Evolutionary conservation across 2,888 invertebrate genomes (phyloP).

Genomic region (Cactoblastis cactorum): DNA sequence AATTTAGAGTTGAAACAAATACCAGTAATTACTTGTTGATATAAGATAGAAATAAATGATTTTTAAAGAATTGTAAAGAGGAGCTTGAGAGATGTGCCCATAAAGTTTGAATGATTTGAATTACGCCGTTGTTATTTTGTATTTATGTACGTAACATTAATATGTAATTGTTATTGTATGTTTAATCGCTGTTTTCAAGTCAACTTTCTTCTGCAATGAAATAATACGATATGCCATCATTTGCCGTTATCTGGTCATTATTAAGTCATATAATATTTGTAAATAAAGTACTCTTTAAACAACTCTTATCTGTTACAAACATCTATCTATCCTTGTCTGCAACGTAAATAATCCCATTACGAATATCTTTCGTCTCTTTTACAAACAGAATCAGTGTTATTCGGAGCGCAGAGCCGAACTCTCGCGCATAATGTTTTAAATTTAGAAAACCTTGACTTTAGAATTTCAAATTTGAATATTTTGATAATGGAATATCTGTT

Average conservation of each 20-base stretch:
- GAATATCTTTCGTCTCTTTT: slow-evolving; percentile 26
- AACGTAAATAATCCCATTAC: slow-evolving; percentile 13
- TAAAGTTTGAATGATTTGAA: too few species aligned
- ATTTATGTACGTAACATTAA: too few species aligned
- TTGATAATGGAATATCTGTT: slow-evolving; percentile 28
- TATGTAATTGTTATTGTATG: too few species aligned
- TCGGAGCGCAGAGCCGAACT: slow-evolving; percentile 30
- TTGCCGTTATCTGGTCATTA: slow-evolving; percentile 22
- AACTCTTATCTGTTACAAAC: slow-evolving; percentile 11
- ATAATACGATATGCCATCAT: neutral
- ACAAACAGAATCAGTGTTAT: slow-evolving; percentile 12
- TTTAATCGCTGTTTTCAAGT: too few species aligned
- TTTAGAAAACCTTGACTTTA: slow-evolving; percentile 42
- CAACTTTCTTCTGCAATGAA: too few species aligned
- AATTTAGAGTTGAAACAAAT: too few species aligned
- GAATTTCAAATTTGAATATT: slow-evolving; percentile 16
- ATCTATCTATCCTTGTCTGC: slow-evolving; percentile 25
- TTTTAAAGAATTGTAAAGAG: too few species aligned
- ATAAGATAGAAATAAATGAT: too few species aligned
- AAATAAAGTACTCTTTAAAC: slow-evolving; percentile 24
- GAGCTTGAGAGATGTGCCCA: too few species aligned
- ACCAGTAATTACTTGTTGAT: too few species aligned
- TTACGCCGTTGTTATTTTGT: too few species aligned
- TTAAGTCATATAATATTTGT: slow-evolving; percentile 30
- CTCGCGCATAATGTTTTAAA: slow-evolving; percentile 53